phyloP scores from a whole-genome alignment of 35 echinoderm and acorn worm genomes.

The Antedon bifida region DNA sequence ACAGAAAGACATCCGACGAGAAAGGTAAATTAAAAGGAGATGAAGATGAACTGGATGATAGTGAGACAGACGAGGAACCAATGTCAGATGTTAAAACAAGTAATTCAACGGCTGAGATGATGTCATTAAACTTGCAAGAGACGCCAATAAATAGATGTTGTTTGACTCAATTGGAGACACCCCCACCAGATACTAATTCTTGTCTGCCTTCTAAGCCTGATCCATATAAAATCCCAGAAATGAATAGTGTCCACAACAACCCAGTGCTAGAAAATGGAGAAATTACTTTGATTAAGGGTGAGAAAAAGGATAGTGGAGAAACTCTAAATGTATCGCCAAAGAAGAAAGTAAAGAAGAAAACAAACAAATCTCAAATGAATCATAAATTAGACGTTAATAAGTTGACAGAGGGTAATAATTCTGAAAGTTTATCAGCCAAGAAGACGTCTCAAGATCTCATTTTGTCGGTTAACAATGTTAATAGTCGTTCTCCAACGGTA shows the following conservation, averaged over 20 bases:
- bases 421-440: background rate
- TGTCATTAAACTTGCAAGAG: background rate
- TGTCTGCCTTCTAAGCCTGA: background rate
- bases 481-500: background rate
- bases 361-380: background rate
- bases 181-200: background rate
- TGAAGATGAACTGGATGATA: background rate
- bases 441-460: background rate
- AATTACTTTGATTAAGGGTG: background rate
- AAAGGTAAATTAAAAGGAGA: background rate
- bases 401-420: too few species aligned
- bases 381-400: background rate
- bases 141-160: background rate
- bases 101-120: background rate
- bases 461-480: background rate
- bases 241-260: too few species aligned
- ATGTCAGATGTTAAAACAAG: background rate
- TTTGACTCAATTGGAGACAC: background rate
- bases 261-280: background rate
- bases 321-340: background rate
- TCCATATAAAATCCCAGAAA: background rate
- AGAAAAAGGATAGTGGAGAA: background rate
- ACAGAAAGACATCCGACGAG: background rate
- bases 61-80: background rate
- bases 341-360: background rate